These are phyloP conservation scores for Muscina levida DNA, from an alignment of 2,888 invertebrate species.

Conservation along the genomic window DNA sequence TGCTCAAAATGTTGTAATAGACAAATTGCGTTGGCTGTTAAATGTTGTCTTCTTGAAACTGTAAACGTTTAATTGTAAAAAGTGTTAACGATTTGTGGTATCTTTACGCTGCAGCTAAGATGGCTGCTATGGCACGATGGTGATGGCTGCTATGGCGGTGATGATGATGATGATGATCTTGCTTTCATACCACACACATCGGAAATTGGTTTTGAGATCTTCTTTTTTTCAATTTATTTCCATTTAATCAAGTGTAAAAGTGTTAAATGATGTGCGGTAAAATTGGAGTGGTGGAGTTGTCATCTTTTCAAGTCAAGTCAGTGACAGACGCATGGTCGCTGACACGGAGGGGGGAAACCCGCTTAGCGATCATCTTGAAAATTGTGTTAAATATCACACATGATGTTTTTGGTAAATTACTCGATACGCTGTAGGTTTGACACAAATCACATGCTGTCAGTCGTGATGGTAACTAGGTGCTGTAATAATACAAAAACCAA, in stretches of 20 bases:
- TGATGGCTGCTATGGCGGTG: neutral
- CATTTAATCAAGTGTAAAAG: slow-evolving; percentile 62
- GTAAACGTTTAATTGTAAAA: slow-evolving; percentile 61
- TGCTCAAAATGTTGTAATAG: slow-evolving; percentile 37
- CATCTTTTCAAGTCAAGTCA: slow-evolving; percentile 11
- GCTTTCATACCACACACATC: slow-evolving; percentile 53
- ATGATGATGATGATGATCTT: slow-evolving; percentile 14
- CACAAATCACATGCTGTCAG: neutral
- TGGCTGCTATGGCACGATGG: slow-evolving; percentile 16
- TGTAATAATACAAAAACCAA: too few species aligned
- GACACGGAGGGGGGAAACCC: neutral
- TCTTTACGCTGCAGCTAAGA: slow-evolving; percentile 22
- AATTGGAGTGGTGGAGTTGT: slow-evolving; percentile 30
- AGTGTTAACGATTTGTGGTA: slow-evolving; percentile 55
- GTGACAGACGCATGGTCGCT: neutral
- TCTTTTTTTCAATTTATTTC: slow-evolving; percentile 49
- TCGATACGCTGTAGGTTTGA: neutral
- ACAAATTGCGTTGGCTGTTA: slow-evolving; percentile 62
- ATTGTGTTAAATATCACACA: slow-evolving; percentile 61
- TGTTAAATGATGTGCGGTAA: slow-evolving; percentile 53
- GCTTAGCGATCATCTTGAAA: slow-evolving; percentile 34
- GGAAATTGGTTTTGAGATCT: neutral
- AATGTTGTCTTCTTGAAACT: slow-evolving; percentile 51
- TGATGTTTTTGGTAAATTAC: slow-evolving; percentile 5
- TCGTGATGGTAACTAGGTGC: too few species aligned